A percentile compares a stretch with the other conserved stretches of the same genome.
These are phyloP conservation scores for Ditylenchus dipsaci DNA, from an alignment of 1,140 invertebrate species.

Conservation along the genomic window DNA sequence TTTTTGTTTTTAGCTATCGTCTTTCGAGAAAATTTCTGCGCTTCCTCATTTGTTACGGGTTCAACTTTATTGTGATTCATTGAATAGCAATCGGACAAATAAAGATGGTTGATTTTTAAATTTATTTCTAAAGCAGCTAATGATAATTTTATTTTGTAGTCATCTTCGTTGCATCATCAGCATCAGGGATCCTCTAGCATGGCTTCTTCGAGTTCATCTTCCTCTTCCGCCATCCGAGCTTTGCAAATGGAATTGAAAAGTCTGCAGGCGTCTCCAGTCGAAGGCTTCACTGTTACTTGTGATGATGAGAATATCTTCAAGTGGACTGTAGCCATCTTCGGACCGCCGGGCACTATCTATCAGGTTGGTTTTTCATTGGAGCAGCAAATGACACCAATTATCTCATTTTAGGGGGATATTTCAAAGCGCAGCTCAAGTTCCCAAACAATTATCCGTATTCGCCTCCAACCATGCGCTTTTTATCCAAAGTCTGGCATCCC, in stretches of 20 bases:
- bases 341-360: slow-evolving; percentile 94
- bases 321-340: slow-evolving; percentile 99
- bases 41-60: too few relatives aligned
- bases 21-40: too few relatives aligned
- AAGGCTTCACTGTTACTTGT: slow-evolving; percentile 92
- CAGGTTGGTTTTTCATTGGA: slow-evolving; percentile 58
- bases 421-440: slow-evolving; percentile 70
- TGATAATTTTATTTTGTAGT: background rate
- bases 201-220: slow-evolving; percentile 3
- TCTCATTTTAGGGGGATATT: slow-evolving; percentile 81
- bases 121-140: too few relatives aligned
- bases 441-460: slow-evolving; percentile 73
- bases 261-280: slow-evolving; percentile 92
- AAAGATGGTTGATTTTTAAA: too few relatives aligned
- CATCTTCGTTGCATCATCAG: background rate
- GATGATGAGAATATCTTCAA: slow-evolving; percentile 98
- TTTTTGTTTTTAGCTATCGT: too few relatives aligned
- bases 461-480: slow-evolving; percentile 90
- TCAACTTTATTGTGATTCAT: too few relatives aligned
- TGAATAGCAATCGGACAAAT: too few relatives aligned
- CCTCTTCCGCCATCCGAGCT: slow-evolving; percentile 65
- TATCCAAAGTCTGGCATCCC: slow-evolving; percentile 99
- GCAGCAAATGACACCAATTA: background rate
- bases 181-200: background rate
- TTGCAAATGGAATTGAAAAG: slow-evolving; percentile 93